Base-by-base conservation (phyloP, 1,140 invertebrate genomes). In the Globodera rostochiensis region DNA sequence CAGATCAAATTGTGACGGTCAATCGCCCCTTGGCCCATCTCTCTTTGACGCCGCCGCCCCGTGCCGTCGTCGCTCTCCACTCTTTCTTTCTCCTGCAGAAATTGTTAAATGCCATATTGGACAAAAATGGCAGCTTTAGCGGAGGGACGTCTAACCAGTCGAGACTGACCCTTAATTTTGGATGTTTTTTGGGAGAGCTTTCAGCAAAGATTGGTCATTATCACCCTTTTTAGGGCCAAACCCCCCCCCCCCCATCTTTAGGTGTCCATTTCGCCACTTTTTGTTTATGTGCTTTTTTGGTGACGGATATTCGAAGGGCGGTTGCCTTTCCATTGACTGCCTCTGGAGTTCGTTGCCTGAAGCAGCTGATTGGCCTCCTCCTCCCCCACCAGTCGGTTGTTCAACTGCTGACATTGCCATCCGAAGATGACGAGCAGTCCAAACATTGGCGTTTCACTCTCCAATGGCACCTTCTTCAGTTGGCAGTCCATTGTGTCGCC, bases 401-500 rank as follows among this genome's bases (percentile, higher is more conserved):
- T 47, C 9, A 36, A 15, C 25, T 71, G 69, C 25, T 71, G 2
- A 25, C 69, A 6, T 11, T 36, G 5, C 6, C 69, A 15, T 45
- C 67, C 60, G 19, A 21, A 8, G 19, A 45, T 69, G 8, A 45
- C 67, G n/a, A 45, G 9, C 50, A 53, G 50, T 53, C 15, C 57
- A 19, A 13, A 19, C 57, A 19, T 15, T 78, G 77, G 57, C 9
- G 19, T 47, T 69, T 45, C 70, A 15, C 47, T 70, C 66, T 69
- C 70, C 49, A 70, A 57, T 36, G 19, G 74, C 57, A 19, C 6
- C 47, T 78, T 6, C 64, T 70, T 45, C 49, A 70, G 53, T 70
- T 78, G 25, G n/a, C 64, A 9, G 77, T 78, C 70, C 66, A 21
- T 25, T 78, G 77, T 47, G 46, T 78, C 4, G 64, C 77, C n/a